These are phyloP conservation scores for Podarcis muralis DNA, from an alignment of 2,113 vertebrate species.

Conservation along the genomic window DNA sequence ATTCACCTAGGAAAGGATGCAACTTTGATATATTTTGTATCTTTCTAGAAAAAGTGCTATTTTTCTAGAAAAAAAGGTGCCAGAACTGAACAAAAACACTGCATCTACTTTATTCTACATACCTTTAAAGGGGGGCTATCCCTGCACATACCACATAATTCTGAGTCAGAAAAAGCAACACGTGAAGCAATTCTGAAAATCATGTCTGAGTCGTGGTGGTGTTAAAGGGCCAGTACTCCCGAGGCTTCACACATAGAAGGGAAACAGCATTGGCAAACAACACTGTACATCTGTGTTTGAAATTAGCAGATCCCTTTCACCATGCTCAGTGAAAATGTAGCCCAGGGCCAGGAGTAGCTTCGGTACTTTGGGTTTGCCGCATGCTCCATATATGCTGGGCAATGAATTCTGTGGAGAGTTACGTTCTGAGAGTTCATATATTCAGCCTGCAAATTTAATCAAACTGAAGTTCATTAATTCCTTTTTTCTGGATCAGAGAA, in stretches of 20 bases:
- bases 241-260: neutral
- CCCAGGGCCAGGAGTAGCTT: neutral
- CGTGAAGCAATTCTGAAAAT: neutral
- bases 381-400: neutral
- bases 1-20: slow-evolving; percentile 14
- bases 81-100: too few relatives aligned
- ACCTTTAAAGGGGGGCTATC: slow-evolving; percentile 18
- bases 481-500: neutral
- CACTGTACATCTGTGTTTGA: too few relatives aligned
- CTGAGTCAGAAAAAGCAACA: neutral
- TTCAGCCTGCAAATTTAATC: too few relatives aligned
- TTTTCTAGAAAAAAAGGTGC: too few relatives aligned
- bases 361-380: neutral
- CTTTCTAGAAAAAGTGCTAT: neutral
- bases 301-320: neutral
- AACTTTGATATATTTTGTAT: slow-evolving; percentile 40
- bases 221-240: neutral
- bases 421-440: neutral
- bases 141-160: neutral
- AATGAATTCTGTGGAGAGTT: neutral
- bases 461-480: too few relatives aligned
- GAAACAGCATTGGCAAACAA: neutral
- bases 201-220: neutral
- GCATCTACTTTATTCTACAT: slow-evolving; percentile 26
- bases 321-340: too few relatives aligned